Evolutionary conservation across 30 jellyfish, hydroid and myxozoan genomes (phyloP), one percentile per base, ranked within the genome.

Genomic region (Nemopilema nomurai): DNA sequence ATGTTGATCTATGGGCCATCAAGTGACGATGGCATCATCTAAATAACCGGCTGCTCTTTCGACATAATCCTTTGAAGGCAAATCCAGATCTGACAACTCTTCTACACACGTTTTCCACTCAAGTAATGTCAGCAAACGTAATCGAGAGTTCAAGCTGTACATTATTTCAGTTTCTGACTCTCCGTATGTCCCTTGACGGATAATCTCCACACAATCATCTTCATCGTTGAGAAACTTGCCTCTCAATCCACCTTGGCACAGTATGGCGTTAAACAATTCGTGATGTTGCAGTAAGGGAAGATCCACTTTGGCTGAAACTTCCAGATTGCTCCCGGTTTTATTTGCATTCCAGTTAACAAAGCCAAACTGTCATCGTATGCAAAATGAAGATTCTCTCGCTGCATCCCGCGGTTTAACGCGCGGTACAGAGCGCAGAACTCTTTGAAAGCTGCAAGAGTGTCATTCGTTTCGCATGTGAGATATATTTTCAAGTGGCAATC

Each of bases 401-500:
- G 83, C 22, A 82, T 49, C 20, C 91, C 84, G 50, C 76, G 81
- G 19, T 69, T 68, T 19, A 82, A 50, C 53, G 70, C 84, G 71
- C 91, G 91, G 53, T 82, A 82, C 0, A 82, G 18, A 22, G 51
- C 66, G 64, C 91, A 82, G 52, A 82, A 69, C 16, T 70, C 73
- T 24, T 25, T 53, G 26, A 88, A 88, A 18, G 68, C 84, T 19
- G 49, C 79, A 28, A 74, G 57, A 25, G 81, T 49, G 67, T 88
- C 84, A 30, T 91, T 83, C 16, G 89, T 85, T 27, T 71, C 49
- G 27, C 74, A 68, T 29, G 67, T 51, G 67, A 74, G 83, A 21
- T 66, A 76, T 6, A 88, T 70, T 0, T 87, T 27, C 30, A 88
- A 30, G 32, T 88, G 96, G 71, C 81, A 82, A 18, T 88, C 96